phyloP scores from a whole-genome alignment of 2,888 invertebrate species.

The Galeopsomyia nigrocyanea region DNA sequence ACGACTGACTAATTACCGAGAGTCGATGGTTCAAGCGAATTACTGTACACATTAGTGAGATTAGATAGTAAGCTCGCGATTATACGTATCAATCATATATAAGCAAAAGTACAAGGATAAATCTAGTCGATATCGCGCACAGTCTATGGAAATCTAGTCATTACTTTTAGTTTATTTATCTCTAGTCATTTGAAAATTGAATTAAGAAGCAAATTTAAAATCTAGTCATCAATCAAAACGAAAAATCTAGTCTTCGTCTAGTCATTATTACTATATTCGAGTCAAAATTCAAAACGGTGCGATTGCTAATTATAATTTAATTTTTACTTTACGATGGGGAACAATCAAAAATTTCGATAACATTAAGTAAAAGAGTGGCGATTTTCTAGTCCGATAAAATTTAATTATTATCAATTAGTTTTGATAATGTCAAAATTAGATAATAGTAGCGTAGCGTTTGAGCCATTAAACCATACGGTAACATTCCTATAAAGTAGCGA shows the following conservation, averaged over 20 bases:
- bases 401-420: constrained; percentile 10
- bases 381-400: constrained; percentile 13
- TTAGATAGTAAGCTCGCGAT: constrained; percentile 45
- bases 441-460: not conserved
- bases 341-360: constrained; percentile 35
- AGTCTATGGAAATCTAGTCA: constrained; percentile 41
- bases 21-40: constrained; percentile 29
- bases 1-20: constrained; percentile 36
- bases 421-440: not conserved
- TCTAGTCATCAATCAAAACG: constrained; percentile 43
- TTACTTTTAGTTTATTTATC: constrained; percentile 13
- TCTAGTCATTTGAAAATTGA: constrained; percentile 31
- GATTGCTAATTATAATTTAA: constrained; percentile 34
- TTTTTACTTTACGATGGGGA: not conserved
- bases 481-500: constrained; percentile 24
- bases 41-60: constrained; percentile 50
- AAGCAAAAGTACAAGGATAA: constrained; percentile 6
- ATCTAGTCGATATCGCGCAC: no score
- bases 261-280: constrained; percentile 35
- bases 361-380: constrained; percentile 9
- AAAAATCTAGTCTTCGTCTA: constrained; percentile 48
- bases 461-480: constrained; percentile 29
- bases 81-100: constrained; percentile 9
- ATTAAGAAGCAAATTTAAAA: constrained; percentile 26
- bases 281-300: constrained; percentile 19